Evolutionary conservation across 2,797 vertebrate genomes (phyloP), one percentile per base, ranked within the genome.

Genomic region (Anguilla marmorata): DNA sequence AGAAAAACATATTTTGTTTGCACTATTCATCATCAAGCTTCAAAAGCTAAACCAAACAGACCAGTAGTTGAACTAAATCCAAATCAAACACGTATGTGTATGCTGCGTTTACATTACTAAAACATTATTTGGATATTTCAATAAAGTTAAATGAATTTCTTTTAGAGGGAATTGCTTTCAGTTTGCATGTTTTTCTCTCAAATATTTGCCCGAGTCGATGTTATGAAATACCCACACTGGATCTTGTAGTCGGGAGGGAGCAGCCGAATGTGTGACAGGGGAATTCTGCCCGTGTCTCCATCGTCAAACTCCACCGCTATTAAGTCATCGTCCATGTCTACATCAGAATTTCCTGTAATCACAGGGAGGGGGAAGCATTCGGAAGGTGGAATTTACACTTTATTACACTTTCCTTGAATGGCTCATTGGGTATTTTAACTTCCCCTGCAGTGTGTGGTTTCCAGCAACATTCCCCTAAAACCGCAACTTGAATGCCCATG

Each of bases 271-370:
- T 99, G 98, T 86, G 96, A 96, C 79, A 99, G 94, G 0, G 97
- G 97, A 88, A 99, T 99, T 94, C 97, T 97, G 6, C 98, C 98
- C 0, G 97, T 93, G 93, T 99, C 98, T 48, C 98, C 98, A 0
- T 99, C 98, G 2, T 99, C 98, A 52, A 99, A 99, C 92, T 99
- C 98, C 87, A 99, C 98, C 0, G 98, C 99, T 93, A 99, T 98
- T 85, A 99, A 96, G 92, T 99, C 98, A 4, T 97, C 97, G 0
- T 97, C 97, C 27, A 98, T 97, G 69, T 98, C 97, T 0, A 96
- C 95, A 90, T 98, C 98, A 79, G 97, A 93, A 86, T 95, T 95
- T 93, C 98, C 98, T 99, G 94, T 45, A 85, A 90, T 87, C 56
- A 88, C 80, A 85, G 80, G 85, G 86, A 66, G 79, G 87, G 30